Evolutionary conservation across 2,113 vertebrate genomes (phyloP), one percentile per base, ranked within the genome.

Genomic region (Rhizomys pruinosus): DNA sequence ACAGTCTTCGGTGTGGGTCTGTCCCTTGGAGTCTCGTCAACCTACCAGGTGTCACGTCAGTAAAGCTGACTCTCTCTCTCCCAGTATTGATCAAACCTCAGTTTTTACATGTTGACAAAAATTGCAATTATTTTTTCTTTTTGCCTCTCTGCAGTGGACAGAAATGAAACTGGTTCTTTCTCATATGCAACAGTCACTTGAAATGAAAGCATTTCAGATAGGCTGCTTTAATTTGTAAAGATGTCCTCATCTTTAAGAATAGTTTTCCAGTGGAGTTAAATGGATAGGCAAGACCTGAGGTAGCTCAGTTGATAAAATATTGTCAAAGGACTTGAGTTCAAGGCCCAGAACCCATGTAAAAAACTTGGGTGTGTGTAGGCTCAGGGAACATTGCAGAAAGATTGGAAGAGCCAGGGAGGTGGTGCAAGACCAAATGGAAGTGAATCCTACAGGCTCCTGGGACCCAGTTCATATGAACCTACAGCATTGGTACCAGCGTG

Each of bases 111-210:
- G 34, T 88, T 82, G 81, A 88, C 44, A 61, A 88, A 90, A 52
- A 32, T 34, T n/a, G 3, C 25, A 19, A 34, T 81, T 59, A 19
- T 39, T 80, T 84, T 64, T 78, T 11, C 29, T 11, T 52, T 72
- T 84, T 61, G 17, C 5, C 25, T 59, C 17, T 11, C 9, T 78
- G 25, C 25, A 13, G 32, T 57, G 88, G 23, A 57, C 73, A 78
- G 73, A 89, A 89, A 84, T 90, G 34, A 87, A 23, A 39, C 39
- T 79, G 71, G 42, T 66, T 87, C 52, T 94, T 66, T 87, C 52
- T 94, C 34, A 20, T 55, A 86, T 69, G 61, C 74, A 10, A 55
- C 84, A 63, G n/a, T 79, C 66, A 72, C n/a, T 84, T 29, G 63
- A 78, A 84, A 71, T 79, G 22, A 82, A 95, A 81, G 72, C 16